Base-by-base conservation (phyloP, 2,888 invertebrate genomes). In the Cosmorhoe ocellata region DNA sequence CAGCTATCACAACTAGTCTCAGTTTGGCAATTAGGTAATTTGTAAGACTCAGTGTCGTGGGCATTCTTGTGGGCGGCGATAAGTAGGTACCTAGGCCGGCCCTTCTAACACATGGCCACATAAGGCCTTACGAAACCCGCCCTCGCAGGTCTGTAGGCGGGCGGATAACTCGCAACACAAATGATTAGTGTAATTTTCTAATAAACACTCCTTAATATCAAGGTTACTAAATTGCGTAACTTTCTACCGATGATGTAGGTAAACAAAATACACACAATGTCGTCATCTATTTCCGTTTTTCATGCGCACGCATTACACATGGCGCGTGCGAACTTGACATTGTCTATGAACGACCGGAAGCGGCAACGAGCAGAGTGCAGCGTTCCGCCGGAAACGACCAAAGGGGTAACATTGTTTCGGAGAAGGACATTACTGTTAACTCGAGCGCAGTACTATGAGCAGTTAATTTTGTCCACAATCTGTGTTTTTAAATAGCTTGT, bases 351-450 rank as follows among this genome's bases (percentile, higher is more conserved):
- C 71, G 66, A 59, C 73, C 81, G 81, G 79, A 81, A 77, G 66
- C 71, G 47, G 58, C 53, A 27, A 18, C 30, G 30, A 24, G 28
- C 13, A 36, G 34, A 44, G 44, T 10, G 27, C 46, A 40, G 55
- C 64, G 60, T 47, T 66, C 61, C 74, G 68, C 69, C 81, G 81
- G 84, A 83, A 72, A 74, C 69, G 67, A 67, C 61, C 63, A 66
- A 84, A 82, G 79, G 84, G 81, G 77, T 81, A 72, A 83, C 82
- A 78, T 68, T 79, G 83, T 81, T 85, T 84, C 86, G 71, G 59
- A 73, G 84, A 86, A 87, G 66, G 59, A 65, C 66, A 63, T 61
- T 56, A 58, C 66, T 61, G 59, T 63, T 66, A 40, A 61, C 56
- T 52, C 51, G 51, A 46, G 61, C 58, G 63, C 57, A 58, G 63